Conservation (phyloP, 2,113 vertebrate genomes). For the Puntigrus tetrazona region DNA sequence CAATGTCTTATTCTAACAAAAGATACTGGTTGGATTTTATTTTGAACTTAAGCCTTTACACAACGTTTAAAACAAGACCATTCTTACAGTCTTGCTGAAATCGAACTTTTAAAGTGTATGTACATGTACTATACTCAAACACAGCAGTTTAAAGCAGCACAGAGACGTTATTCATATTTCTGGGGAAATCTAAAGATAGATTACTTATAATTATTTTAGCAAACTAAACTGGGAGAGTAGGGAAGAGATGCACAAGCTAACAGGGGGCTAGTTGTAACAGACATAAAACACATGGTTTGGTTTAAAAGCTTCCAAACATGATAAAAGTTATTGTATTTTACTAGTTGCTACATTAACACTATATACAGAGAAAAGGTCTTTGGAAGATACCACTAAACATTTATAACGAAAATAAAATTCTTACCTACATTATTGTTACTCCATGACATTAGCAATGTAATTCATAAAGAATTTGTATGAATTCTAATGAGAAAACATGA, state of each 20-base stretch:
- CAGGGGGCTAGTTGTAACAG: neutral
- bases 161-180: neutral
- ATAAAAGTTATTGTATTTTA: no score
- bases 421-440: neutral
- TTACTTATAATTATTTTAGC: neutral
- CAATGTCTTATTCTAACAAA: neutral
- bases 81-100: neutral
- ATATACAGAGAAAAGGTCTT: neutral
- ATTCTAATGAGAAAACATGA: neutral
- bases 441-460: neutral
- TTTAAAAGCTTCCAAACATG: no score
- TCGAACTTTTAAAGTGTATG: neutral
- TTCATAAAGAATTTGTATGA: neutral
- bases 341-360: no score
- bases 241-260: neutral
- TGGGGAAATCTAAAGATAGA: neutral
- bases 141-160: neutral
- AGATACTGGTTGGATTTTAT: neutral
- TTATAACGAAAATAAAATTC: neutral
- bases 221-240: neutral
- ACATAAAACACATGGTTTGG: no score
- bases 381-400: neutral
- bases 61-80: neutral
- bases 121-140: neutral
- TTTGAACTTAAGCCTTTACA: neutral